These are phyloP conservation scores for Rotaria macrura DNA, from an alignment of 2,888 invertebrate species.

Conservation along the genomic window DNA sequence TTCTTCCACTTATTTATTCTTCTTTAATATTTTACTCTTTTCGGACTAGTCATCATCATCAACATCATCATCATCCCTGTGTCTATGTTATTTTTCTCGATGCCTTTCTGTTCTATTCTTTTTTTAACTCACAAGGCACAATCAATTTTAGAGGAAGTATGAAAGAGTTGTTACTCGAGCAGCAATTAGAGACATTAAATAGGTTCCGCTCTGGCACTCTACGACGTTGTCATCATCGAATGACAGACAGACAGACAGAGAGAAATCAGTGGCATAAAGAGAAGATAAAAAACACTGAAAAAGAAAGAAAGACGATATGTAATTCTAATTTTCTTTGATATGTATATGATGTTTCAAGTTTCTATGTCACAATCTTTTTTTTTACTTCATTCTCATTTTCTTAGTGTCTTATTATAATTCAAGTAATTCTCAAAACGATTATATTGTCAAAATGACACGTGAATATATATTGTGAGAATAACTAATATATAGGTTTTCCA, in stretches of 20 bases:
- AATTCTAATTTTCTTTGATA: neutral
- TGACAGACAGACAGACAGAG: neutral
- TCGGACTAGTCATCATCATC: neutral
- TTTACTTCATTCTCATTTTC: neutral
- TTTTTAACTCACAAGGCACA: slow-evolving; percentile 12
- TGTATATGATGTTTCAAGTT: neutral
- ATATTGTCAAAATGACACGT: neutral
- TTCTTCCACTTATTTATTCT: neutral
- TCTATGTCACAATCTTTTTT: neutral
- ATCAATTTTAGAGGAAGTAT: slow-evolving; percentile 17
- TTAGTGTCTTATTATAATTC: neutral
- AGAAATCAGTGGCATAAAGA: neutral
- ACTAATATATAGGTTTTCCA: neutral
- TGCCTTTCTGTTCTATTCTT: neutral
- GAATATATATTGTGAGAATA: neutral
- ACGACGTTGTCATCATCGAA: slow-evolving; percentile 6
- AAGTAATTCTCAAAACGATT: neutral
- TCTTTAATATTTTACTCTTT: neutral
- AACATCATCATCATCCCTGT: neutral
- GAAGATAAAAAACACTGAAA: neutral
- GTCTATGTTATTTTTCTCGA: neutral
- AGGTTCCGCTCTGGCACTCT: slow-evolving; percentile 20
- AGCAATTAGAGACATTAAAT: slow-evolving; percentile 22
- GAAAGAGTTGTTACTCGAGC: slow-evolving; percentile 19
- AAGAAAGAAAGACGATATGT: neutral